Percentiles rank a stretch among this genome's conserved stretches.
Conservation (phyloP, 2,797 vertebrate species). For the Allochrocebus solatus region DNA sequence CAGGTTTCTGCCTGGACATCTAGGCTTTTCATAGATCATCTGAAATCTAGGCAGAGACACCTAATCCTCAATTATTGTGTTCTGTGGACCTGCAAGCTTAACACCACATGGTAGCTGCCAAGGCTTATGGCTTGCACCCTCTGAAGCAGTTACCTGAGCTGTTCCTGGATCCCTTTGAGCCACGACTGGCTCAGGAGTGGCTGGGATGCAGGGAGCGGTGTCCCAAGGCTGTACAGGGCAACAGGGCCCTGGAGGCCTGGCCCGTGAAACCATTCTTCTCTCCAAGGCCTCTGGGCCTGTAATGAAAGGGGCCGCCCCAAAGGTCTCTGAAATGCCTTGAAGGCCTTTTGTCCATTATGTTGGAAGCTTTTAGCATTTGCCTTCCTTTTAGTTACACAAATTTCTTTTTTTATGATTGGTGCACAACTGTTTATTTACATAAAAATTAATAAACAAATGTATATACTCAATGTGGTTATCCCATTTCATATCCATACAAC, state of each 20-base stretch:
- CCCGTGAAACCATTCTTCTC: background rate
- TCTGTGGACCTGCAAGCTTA: background rate
- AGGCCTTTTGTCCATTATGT: background rate
- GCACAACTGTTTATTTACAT: background rate
- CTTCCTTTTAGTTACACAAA: background rate
- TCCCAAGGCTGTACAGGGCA: background rate
- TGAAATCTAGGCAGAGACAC: background rate
- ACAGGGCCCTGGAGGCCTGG: background rate
- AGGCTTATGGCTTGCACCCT: background rate
- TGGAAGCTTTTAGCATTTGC: background rate
- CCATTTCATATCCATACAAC: background rate
- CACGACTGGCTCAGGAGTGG: background rate
- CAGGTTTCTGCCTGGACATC: background rate
- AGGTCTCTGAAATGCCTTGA: background rate
- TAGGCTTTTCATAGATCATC: background rate
- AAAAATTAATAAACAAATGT: background rate
- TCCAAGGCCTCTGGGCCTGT: background rate
- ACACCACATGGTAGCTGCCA: background rate
- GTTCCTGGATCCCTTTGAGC: background rate
- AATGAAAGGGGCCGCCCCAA: background rate
- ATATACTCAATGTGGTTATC: background rate
- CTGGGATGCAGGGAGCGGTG: background rate
- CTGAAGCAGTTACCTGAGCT: background rate
- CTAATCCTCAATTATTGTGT: background rate
- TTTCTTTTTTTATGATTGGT: background rate